Percentiles rank a stretch among this genome's conserved stretches.
Conservation (phyloP, 2,888 invertebrate species). For the Orthonychiurus folsomi region DNA sequence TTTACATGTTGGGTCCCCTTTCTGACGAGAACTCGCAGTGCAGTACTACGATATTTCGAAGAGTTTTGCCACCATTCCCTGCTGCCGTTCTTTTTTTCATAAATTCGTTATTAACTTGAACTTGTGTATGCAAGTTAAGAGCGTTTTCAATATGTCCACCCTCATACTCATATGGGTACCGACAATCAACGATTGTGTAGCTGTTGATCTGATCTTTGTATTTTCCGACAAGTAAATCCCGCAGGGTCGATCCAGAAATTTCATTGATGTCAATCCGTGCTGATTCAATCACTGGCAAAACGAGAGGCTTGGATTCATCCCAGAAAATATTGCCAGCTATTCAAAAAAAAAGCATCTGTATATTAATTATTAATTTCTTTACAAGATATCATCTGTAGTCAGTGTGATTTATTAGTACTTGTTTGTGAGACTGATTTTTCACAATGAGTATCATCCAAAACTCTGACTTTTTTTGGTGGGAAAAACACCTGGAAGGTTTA, state of each 20-base stretch:
- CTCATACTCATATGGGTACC: conserved; percentile 88
- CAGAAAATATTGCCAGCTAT: no score
- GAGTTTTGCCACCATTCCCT: background rate
- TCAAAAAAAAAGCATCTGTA: no score
- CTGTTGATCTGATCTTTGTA: conserved; percentile 53
- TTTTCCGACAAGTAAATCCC: conserved; percentile 60
- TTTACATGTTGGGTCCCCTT: conserved; percentile 86
- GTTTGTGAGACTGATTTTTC: no score
- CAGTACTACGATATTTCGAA: conserved; percentile 71
- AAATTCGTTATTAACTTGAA: conserved; percentile 59
- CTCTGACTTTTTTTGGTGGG: no score
- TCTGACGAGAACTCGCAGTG: conserved; percentile 98
- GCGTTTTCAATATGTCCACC: conserved; percentile 85
- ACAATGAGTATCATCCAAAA: no score
- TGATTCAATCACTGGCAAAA: background rate
- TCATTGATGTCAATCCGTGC: conserved; percentile 58
- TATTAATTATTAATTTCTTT: no score
- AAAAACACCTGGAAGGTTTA: no score
- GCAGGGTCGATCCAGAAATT: conserved; percentile 64
- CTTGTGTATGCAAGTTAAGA: conserved; percentile 69
- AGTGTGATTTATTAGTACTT: no score
- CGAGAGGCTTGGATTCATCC: no score
- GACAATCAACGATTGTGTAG: conserved; percentile 77
- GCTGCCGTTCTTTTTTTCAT: conserved; percentile 42
- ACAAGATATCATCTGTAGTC: no score